Evolutionary conservation across 1,140 invertebrate genomes (phyloP), one percentile per base, ranked within the genome.

Genomic region (Macrobrachium nipponense): DNA sequence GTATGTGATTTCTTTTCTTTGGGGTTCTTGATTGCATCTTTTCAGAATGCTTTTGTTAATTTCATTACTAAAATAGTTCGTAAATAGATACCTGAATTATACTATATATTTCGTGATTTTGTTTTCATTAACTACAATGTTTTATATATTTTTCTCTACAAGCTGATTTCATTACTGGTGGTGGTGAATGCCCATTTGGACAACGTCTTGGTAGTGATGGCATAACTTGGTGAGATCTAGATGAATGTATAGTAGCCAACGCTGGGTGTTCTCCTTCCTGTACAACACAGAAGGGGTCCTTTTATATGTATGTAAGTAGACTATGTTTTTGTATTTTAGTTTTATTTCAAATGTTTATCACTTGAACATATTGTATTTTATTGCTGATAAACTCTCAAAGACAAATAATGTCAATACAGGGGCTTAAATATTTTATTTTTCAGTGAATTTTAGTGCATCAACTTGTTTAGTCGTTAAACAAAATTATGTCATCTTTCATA

Each of bases 211-310:
- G 82, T 11, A 89, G 88, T 0, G 89, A 89, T 11, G 92, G 94
- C 82, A 77, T 92, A 91, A 91, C 86, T 88, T 94, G 89, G 87
- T 89, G 80, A 92, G 95, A 91, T 93, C 93, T 93, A 2, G 93
- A 96, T 89, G 95, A 96, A 90, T 96, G 95, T 90, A 89, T 82
- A 12, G 85, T 89, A 18, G 89, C 91, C 59, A 92, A 93, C 72
- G 93, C 92, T 23, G 92, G 92, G 7, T 94, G 93, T 88, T 92
- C 91, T 80, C 90, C 93, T 84, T 89, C 89, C n/a, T 94, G 93
- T 89, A 88, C 91, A 94, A 93, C 87, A 91, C 91, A 14, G 87
- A 90, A 43, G 93, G 93, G 14, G n/a, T n/a, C 91, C 92, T 75
- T 93, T 91, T 88, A 91, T 91, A 79, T 93, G 93, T 89, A 90